Evolutionary conservation across 2,113 vertebrate species (phyloP).

Genomic region (Anser cygnoides): DNA sequence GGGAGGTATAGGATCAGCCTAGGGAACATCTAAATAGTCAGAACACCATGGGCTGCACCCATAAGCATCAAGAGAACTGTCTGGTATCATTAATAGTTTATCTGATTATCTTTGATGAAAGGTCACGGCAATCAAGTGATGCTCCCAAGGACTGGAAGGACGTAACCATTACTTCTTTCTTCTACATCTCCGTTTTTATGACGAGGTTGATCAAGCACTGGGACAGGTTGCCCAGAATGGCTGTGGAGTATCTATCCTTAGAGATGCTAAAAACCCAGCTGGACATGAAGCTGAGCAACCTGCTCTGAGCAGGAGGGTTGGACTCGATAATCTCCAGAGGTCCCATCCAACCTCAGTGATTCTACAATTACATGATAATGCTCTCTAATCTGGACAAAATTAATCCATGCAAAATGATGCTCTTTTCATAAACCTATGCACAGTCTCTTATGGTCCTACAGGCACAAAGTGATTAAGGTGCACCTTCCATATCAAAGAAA

Average conservation of each 20-base stretch:
- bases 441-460: background rate
- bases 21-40: background rate
- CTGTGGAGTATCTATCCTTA: background rate
- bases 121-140: background rate
- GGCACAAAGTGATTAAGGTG: background rate
- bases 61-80: accelerated
- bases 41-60: background rate
- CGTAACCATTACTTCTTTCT: background rate
- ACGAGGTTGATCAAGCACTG: background rate
- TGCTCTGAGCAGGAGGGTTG: background rate
- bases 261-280: background rate
- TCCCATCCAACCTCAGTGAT: background rate
- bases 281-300: background rate
- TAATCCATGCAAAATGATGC: background rate
- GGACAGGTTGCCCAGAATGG: background rate
- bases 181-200: background rate
- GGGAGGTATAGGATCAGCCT: background rate
- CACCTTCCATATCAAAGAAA: background rate
- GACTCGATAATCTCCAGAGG: background rate
- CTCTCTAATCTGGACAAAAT: background rate
- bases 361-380: background rate
- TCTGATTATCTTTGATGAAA: background rate
- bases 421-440: background rate
- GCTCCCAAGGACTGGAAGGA: background rate
- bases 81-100: background rate